Percentiles rank a stretch among this genome's conserved stretches.
phyloP scores from a whole-genome alignment of 2,113 vertebrate species.

The Colinus virginianus region DNA sequence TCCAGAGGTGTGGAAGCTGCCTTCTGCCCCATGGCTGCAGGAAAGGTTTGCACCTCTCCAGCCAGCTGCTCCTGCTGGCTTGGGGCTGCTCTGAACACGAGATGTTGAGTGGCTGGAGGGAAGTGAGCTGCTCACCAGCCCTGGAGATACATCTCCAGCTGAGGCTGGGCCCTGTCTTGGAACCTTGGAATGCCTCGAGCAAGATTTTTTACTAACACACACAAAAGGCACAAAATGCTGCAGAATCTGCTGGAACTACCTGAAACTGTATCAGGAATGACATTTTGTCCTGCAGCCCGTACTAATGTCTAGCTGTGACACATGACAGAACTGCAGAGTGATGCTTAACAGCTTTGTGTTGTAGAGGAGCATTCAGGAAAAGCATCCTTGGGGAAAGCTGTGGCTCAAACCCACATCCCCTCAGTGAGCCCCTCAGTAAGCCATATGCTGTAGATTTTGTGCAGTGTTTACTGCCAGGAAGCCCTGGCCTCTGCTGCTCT shows the following conservation, averaged over 20 bases:
- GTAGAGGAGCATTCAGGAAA: background rate
- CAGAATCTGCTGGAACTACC: background rate
- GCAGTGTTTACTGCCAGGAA: background rate
- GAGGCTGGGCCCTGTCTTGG: background rate
- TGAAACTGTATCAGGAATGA: background rate
- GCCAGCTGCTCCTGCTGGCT: background rate
- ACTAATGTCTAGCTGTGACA: rapidly evolving
- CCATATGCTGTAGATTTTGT: background rate
- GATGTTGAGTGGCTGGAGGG: too few relatives aligned
- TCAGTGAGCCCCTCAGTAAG: too few relatives aligned
- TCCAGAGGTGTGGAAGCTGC: too few relatives aligned
- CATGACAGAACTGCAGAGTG: background rate
- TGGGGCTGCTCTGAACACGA: too few relatives aligned
- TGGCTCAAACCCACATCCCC: background rate
- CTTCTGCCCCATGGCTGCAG: too few relatives aligned
- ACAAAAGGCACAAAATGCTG: background rate
- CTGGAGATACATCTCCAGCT: background rate
- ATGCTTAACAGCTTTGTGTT: background rate
- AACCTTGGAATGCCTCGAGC: background rate
- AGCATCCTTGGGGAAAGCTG: background rate
- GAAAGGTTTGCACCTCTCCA: too few relatives aligned
- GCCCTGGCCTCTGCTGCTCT: background rate
- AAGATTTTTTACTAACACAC: background rate
- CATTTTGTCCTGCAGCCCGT: background rate
- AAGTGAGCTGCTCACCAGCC: background rate